Base-by-base conservation (phyloP, 1,140 invertebrate species). In the Drosophila sturtevanti region DNA sequence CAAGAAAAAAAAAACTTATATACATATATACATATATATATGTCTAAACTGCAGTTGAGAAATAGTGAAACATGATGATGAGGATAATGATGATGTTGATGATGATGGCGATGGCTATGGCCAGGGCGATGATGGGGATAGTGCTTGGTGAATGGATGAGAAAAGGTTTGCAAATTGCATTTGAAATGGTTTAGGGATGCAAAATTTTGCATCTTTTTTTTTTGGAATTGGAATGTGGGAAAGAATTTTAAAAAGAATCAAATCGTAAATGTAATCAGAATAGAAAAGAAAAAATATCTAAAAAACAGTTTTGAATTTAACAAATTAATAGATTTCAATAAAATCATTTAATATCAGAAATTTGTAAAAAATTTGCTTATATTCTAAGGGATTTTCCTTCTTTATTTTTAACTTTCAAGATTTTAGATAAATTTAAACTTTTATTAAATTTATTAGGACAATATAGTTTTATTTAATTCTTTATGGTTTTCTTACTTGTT, bases 141-240 rank as follows among this genome's bases (percentile, higher is more conserved):
- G 41, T 18, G 41, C 41, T 18, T 10, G 41, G 41, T 48, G 41
- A 48, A 48, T 48, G 41, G 35, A 66, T 77, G 73, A 77, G 74
- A 76, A 77, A 77, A 76, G 72, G 72, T 76, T 76, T 58, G 72
- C 72, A 77, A 77, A 77, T 77, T 77, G 74, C 72, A 77, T 76
- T 76, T 65, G 72, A 76, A 76, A 76, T 48, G 59, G 38, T 18
- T 31, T 31, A 61, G 54, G 54, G 54, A 61, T 37, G 38, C 35
- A 21, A 38, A 44, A 41, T 38, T 34, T 34, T 27, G 9, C n/a
- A 56, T n/a, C 14, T 34, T 22, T 16, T 31, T 12, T 34, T 56
- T n/a, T n/a, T n/a, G n/a, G n/a, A n/a, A n/a, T n/a, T 14, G 27
- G 2, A 56, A 56, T 35, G 54, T 24, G 37, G 59, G 10, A 61